Percentiles rank a stretch among this genome's conserved stretches.
phyloP scores from a whole-genome alignment of 1,140 invertebrate species.

The Stenopsyche tienmushanensis region DNA sequence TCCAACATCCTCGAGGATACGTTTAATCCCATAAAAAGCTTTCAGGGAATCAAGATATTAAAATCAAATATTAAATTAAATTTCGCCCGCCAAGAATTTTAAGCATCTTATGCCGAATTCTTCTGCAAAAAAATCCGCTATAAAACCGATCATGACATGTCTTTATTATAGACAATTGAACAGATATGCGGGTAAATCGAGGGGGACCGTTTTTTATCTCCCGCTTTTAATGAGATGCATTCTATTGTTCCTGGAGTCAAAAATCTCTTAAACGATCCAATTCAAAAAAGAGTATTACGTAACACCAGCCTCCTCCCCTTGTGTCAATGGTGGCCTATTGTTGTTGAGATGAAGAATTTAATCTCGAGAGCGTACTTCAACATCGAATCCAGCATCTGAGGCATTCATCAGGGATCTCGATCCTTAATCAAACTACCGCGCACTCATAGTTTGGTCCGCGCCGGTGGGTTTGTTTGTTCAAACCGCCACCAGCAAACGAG shows the following conservation, averaged over 20 bases:
- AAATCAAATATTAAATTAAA: too few relatives aligned
- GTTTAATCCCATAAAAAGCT: too few relatives aligned
- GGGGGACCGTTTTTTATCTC: not conserved
- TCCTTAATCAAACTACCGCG: constrained; percentile 26
- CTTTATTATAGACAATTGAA: too few relatives aligned
- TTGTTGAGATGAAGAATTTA: constrained; percentile 38
- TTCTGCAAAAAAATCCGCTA: too few relatives aligned
- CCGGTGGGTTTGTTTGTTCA: constrained; percentile 16
- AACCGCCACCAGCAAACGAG: not conserved
- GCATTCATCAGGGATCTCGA: constrained; percentile 28
- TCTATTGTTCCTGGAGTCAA: constrained; percentile 30
- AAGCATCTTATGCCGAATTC: too few relatives aligned
- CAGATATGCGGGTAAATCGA: not conserved
- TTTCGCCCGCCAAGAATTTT: too few relatives aligned
- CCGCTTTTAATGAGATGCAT: not conserved
- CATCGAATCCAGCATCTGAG: too few relatives aligned
- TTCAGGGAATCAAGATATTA: too few relatives aligned
- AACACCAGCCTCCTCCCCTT: constrained; percentile 23
- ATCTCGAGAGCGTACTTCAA: constrained; percentile 23
- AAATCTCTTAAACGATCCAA: constrained; percentile 22
- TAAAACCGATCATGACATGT: too few relatives aligned
- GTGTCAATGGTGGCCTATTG: constrained; percentile 36
- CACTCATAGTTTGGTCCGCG: constrained; percentile 16
- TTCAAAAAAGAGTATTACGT: constrained; percentile 35
- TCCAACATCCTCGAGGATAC: not conserved